Conservation (phyloP, 2,888 invertebrate species). For the Troides helena region DNA sequence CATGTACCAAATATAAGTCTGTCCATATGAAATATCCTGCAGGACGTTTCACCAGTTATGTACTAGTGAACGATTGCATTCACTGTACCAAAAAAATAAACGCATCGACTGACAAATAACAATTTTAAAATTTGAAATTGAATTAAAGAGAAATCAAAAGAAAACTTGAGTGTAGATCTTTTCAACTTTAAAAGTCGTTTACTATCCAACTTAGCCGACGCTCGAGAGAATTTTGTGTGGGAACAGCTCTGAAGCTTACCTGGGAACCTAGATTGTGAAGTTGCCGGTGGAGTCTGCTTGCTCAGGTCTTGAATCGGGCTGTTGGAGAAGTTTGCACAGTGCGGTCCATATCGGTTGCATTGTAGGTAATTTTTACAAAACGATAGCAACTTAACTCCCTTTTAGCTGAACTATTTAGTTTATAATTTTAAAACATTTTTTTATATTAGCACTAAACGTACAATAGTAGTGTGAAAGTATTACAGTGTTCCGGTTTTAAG, state of each 20-base stretch:
- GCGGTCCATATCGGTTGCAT: conserved; percentile 13
- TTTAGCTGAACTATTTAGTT: too few relatives aligned
- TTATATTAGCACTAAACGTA: too few relatives aligned
- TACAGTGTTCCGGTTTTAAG: too few relatives aligned
- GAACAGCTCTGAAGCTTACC: conserved; percentile 21
- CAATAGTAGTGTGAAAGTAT: too few relatives aligned
- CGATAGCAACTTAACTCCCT: not conserved
- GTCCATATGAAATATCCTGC: too few relatives aligned
- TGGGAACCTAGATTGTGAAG: conserved; percentile 24
- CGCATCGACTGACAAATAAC: too few relatives aligned
- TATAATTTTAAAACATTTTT: too few relatives aligned
- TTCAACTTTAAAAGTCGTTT: conserved; percentile 22
- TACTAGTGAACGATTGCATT: too few relatives aligned
- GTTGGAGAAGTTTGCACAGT: conserved; percentile 3
- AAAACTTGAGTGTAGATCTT: conserved; percentile 3
- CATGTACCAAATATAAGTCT: too few relatives aligned
- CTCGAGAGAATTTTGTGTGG: conserved; percentile 20
- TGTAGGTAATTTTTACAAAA: conserved; percentile 6
- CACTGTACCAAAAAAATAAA: too few relatives aligned
- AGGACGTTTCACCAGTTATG: too few relatives aligned
- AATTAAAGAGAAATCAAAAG: not conserved
- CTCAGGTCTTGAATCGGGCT: conserved; percentile 18
- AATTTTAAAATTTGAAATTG: not conserved
- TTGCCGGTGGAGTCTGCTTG: conserved; percentile 18
- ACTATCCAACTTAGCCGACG: conserved; percentile 19